Percentiles rank a stretch among this genome's conserved stretches.
Evolutionary conservation across 1,140 invertebrate species (phyloP).

Genomic region (Macrobrachium nipponense): DNA sequence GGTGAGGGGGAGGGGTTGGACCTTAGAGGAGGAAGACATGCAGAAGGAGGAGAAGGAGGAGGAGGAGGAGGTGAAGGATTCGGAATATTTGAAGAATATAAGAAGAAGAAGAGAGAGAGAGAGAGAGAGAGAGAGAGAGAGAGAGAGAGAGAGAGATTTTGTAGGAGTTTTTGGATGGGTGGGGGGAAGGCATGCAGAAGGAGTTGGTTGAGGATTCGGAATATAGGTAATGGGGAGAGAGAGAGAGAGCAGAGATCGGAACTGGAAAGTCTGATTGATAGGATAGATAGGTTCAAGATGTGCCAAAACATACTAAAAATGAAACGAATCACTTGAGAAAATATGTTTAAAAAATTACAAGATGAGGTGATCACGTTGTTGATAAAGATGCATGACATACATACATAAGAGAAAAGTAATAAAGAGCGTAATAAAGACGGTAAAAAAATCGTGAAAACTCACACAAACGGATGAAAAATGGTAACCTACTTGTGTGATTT

Average conservation of each 20-base stretch:
- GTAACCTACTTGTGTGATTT: too few relatives aligned
- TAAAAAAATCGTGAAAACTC: too few relatives aligned
- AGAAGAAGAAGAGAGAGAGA: background rate
- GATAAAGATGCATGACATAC: background rate
- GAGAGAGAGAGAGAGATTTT: background rate
- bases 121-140: conserved; percentile 1
- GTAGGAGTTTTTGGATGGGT: too few relatives aligned
- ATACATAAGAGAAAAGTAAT: background rate
- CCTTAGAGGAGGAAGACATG: background rate
- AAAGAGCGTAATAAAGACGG: background rate
- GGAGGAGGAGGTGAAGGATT: background rate
- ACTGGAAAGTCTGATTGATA: background rate
- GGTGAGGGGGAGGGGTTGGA: background rate
- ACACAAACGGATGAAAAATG: too few relatives aligned
- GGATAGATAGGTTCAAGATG: background rate
- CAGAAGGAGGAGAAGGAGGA: background rate
- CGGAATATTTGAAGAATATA: background rate
- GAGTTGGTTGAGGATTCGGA: too few relatives aligned
- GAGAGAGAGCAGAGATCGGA: background rate
- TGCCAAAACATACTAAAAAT: too few relatives aligned
- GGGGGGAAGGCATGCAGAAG: background rate
- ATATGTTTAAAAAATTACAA: too few relatives aligned
- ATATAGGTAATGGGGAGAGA: background rate
- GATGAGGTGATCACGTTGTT: too few relatives aligned
- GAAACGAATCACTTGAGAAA: background rate